These are phyloP conservation scores for Stramonita haemastoma DNA, from an alignment of 2,888 invertebrate species.

Conservation along the genomic window DNA sequence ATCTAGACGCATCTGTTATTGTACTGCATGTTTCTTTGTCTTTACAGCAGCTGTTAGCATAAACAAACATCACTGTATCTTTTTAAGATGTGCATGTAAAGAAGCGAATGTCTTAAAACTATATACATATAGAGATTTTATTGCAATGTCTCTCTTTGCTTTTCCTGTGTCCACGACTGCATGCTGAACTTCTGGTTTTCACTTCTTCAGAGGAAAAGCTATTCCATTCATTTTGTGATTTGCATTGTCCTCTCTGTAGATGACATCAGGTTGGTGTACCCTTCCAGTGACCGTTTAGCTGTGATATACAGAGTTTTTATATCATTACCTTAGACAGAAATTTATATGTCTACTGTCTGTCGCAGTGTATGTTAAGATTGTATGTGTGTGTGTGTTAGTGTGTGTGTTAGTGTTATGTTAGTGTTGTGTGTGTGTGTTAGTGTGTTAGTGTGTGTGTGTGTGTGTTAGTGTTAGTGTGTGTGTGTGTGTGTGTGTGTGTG, in stretches of 20 bases:
- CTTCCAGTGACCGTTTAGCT: constrained; percentile 36
- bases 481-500: neutral
- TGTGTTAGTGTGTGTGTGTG: neutral
- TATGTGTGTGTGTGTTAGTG: constrained; percentile 6
- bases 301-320: constrained; percentile 34
- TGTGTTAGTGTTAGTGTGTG: neutral
- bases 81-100: neutral
- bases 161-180: neutral
- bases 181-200: neutral
- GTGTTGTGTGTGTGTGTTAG: neutral
- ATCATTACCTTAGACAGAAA: constrained; percentile 26
- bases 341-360: neutral
- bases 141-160: neutral
- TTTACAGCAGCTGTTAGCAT: neutral
- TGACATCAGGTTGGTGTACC: constrained; percentile 33
- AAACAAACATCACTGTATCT: no score
- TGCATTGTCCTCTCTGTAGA: neutral
- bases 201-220: neutral
- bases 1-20: neutral
- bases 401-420: neutral
- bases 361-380: neutral
- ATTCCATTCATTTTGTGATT: no score
- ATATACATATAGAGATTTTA: neutral
- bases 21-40: neutral
- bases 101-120: no score